A percentile compares a stretch with the other conserved stretches of the same genome.
Conservation (phyloP, 2,888 invertebrate species). For the Abscondita cerata region DNA sequence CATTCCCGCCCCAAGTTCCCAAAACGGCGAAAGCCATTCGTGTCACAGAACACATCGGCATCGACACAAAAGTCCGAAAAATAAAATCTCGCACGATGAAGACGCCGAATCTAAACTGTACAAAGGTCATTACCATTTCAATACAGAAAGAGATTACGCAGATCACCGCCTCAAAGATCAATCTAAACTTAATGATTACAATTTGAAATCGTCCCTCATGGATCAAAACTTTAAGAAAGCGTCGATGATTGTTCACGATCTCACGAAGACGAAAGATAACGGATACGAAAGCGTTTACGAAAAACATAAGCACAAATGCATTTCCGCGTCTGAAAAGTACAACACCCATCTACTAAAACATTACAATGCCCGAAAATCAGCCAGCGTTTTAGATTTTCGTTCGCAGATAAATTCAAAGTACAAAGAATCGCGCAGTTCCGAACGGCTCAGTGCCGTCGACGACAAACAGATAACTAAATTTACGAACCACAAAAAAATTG, state of each 20-base stretch:
- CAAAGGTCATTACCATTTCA: slow-evolving; percentile 55
- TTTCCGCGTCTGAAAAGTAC: slow-evolving; percentile 57
- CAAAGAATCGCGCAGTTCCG: slow-evolving; percentile 57
- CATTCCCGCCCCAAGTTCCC: slow-evolving; percentile 54
- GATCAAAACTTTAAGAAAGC: slow-evolving; percentile 58
- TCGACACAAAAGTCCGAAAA: slow-evolving; percentile 50
- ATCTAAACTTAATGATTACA: slow-evolving; percentile 39
- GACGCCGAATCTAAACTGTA: slow-evolving; percentile 39
- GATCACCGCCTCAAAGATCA: slow-evolving; percentile 64
- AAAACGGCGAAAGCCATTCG: slow-evolving; percentile 45
- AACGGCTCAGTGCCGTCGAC: slow-evolving; percentile 56
- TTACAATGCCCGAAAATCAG: slow-evolving; percentile 64
- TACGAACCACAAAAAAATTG: slow-evolving; percentile 35
- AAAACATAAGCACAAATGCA: slow-evolving; percentile 55
- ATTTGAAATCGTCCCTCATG: slow-evolving; percentile 47
- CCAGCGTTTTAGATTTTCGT: slow-evolving; percentile 65
- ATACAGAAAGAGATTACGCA: slow-evolving; percentile 62
- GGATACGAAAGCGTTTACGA: slow-evolving; percentile 49
- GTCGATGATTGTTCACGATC: slow-evolving; percentile 56
- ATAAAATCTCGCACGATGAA: slow-evolving; percentile 61
- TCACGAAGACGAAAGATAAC: slow-evolving; percentile 50
- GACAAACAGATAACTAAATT: slow-evolving; percentile 47
- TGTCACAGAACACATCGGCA: slow-evolving; percentile 49
- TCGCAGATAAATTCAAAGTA: slow-evolving; percentile 54
- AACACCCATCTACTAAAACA: slow-evolving; percentile 54